Base-by-base conservation (phyloP, 2,113 vertebrate species). In the Sclerurus mexicanus region DNA sequence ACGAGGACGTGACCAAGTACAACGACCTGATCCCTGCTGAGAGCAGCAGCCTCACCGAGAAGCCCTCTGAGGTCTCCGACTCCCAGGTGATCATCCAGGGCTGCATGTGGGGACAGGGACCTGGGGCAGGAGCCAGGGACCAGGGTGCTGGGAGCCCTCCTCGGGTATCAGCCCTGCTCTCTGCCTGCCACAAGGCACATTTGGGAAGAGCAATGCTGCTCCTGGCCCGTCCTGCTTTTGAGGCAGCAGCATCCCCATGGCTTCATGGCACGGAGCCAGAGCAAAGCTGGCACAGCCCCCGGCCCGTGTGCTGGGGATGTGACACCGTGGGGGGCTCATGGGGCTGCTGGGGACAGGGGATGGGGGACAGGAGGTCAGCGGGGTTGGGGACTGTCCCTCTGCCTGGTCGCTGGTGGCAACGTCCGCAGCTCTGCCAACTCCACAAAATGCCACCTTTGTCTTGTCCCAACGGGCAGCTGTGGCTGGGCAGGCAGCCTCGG, bases 1-100 rank as follows among this genome's bases (percentile, higher is more conserved):
- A 99, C 4, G 99, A 99, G 95, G 99, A 99, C 0, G 98, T 99
- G 87, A 99, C 99, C 98, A 99, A 99, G 92, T 99, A 99, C 98
- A 99, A 99, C 0, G 99, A 99, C 97, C 98, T 99, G 94, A 99
- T 99, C 97, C 99, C 99, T 0, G 99, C 99, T 0, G 99, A 99
- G 98, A 99, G 98, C 98, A 99, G 99, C 98, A 99, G 99, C 94
- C 98, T 99, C 82, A 99, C 99, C 0, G 99, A 99, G 96, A 99
- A 99, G 79, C 99, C 99, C 62, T 99, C 99, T 0, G 99, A 99
- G 88, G 98, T 99, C 95, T 99, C 99, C 0, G 99, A 99, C 97
- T 99, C 99, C 14, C 99, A 99, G 99, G 99, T 99, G 95, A 97
- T 1, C 40, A 1, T 22, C 14, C 1, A 1, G 49, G 52, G 42